These are phyloP conservation scores for Melanotaenia boesemani DNA, from an alignment of 2,797 vertebrate genomes.

Conservation along the genomic window DNA sequence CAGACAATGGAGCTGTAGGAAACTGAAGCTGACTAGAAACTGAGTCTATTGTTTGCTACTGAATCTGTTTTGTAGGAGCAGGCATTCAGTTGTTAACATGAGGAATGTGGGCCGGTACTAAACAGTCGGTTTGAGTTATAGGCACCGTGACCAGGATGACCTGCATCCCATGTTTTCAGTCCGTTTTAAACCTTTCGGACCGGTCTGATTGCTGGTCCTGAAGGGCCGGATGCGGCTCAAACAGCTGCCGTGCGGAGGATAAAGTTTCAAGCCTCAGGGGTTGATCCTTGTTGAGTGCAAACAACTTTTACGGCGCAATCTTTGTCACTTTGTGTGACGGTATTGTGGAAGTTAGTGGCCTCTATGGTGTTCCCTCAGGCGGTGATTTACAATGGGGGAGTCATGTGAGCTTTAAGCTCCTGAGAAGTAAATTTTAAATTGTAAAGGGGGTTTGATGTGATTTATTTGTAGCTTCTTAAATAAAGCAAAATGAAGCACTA, in stretches of 20 bases:
- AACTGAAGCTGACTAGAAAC: constrained; percentile 60
- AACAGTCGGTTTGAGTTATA: constrained; percentile 31
- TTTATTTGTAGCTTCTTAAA: background rate
- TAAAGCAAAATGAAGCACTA: background rate
- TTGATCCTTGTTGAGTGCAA: constrained; percentile 18
- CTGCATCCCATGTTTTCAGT: constrained; percentile 22
- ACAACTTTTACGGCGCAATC: constrained; percentile 42
- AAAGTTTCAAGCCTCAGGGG: constrained; percentile 41
- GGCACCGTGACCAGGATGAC: constrained; percentile 24
- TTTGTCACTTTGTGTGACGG: constrained; percentile 44
- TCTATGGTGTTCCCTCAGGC: constrained; percentile 32
- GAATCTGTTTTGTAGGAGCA: constrained; percentile 19
- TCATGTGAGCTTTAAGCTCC: constrained; percentile 24
- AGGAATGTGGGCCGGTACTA: constrained; percentile 49
- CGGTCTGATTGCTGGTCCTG: background rate
- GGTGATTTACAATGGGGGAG: constrained; percentile 39
- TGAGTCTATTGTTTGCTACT: constrained; percentile 48
- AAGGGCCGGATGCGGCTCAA: constrained; percentile 15
- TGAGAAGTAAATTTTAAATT: background rate
- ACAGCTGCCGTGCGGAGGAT: constrained; percentile 42
- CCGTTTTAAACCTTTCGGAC: background rate
- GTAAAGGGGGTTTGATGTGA: background rate
- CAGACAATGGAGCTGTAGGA: constrained; percentile 59
- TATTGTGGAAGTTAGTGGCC: constrained; percentile 24
- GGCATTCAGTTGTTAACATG: constrained; percentile 16